These are phyloP conservation scores for Caenorhabditis sp. DNA, from an alignment of 2,888 invertebrate species.

Conservation along the genomic window DNA sequence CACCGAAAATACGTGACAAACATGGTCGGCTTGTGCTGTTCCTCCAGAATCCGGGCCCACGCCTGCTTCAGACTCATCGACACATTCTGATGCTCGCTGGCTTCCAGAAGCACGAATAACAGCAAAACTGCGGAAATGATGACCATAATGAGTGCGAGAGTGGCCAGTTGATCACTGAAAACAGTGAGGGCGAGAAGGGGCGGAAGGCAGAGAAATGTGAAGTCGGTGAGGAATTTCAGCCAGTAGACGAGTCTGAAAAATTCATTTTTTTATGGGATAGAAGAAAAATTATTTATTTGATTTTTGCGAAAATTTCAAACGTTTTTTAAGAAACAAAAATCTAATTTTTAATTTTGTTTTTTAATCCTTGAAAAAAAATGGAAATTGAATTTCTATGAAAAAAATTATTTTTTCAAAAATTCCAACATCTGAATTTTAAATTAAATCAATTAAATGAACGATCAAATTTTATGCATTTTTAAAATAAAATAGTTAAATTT, in stretches of 20 bases:
- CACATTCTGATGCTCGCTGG: conserved; percentile 26
- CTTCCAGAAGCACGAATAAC: conserved; percentile 46
- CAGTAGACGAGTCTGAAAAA: conserved; percentile 67
- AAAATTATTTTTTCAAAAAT: background rate
- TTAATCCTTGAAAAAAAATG: background rate
- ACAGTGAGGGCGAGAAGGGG: conserved; percentile 67
- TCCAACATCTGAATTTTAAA: too few relatives aligned
- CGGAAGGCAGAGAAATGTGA: conserved; percentile 72
- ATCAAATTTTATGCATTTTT: too few relatives aligned
- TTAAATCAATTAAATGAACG: too few relatives aligned
- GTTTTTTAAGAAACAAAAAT: background rate
- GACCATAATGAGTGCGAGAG: conserved; percentile 39
- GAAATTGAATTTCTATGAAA: too few relatives aligned
- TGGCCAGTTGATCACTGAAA: conserved; percentile 52
- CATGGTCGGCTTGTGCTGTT: conserved; percentile 71
- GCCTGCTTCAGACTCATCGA: conserved; percentile 23
- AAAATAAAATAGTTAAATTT: too few relatives aligned
- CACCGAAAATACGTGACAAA: conserved; percentile 75
- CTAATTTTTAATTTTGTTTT: background rate
- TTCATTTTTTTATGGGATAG: background rate
- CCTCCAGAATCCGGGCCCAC: conserved; percentile 69
- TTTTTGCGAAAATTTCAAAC: background rate
- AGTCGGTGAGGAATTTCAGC: conserved; percentile 75
- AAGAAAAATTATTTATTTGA: background rate
- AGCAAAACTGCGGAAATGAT: conserved; percentile 35